phyloP scores from a whole-genome alignment of 2,113 vertebrate genomes.

The Pseudonaja textilis region DNA sequence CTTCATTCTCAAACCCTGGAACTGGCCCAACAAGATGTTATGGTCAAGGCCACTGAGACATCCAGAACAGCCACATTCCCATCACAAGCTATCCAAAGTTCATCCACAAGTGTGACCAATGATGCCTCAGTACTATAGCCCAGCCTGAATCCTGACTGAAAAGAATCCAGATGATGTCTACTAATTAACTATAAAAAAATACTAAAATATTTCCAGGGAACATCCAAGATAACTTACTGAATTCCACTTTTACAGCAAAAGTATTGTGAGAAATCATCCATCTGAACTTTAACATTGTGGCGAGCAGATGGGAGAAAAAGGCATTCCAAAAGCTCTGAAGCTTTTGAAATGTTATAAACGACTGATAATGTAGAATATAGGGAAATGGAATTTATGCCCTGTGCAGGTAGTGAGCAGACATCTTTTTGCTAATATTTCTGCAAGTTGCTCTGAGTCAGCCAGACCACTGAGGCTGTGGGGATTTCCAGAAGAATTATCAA shows the following conservation, averaged over 20 bases:
- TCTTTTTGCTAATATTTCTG: slow-evolving; percentile 33
- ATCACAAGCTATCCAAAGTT: background rate
- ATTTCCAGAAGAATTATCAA: slow-evolving; percentile 67
- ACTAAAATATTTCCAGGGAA: background rate
- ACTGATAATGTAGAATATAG: background rate
- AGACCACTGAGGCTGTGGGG: slow-evolving; percentile 56
- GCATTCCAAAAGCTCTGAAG: background rate
- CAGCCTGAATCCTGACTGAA: background rate
- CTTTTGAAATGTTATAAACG: background rate
- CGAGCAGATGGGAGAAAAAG: slow-evolving; percentile 15
- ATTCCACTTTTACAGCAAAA: background rate
- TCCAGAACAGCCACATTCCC: background rate
- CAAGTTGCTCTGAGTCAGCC: slow-evolving; percentile 68
- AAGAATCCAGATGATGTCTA: background rate
- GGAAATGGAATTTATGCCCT: slow-evolving; percentile 20
- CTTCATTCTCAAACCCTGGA: background rate
- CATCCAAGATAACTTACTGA: background rate
- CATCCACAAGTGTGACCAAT: background rate
- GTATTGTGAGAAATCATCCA: background rate
- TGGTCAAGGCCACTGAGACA: background rate
- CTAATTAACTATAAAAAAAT: background rate
- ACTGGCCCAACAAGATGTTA: background rate
- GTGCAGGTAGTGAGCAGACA: background rate
- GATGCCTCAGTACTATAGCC: background rate
- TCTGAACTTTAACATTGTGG: background rate